These are phyloP conservation scores for Myotis findleyi DNA, from an alignment of 2,797 vertebrate genomes.

Conservation along the genomic window DNA sequence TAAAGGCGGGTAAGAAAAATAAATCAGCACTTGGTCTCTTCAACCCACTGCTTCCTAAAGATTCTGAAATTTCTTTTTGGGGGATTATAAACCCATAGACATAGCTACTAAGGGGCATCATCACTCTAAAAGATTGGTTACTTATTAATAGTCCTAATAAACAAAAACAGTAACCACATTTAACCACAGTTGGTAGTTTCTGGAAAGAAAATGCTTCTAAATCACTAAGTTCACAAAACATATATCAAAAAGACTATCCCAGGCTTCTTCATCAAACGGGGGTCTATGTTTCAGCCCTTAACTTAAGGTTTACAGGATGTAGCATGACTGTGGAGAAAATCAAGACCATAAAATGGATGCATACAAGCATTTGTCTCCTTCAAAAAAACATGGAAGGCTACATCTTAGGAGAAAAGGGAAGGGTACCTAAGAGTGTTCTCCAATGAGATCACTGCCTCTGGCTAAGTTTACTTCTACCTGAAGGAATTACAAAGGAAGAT, in stretches of 20 bases:
- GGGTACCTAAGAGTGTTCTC: neutral
- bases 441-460: neutral
- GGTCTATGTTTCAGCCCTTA: neutral
- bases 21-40: neutral
- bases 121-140: neutral
- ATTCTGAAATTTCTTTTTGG: neutral
- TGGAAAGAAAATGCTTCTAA: conserved; percentile 18
- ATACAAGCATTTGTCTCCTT: neutral
- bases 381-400: neutral
- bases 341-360: neutral
- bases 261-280: neutral
- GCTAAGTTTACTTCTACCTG: neutral
- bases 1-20: neutral
- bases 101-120: neutral
- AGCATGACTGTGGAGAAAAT: neutral
- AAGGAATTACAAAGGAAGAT: neutral
- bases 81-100: neutral
- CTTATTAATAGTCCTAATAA: neutral
- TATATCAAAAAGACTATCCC: neutral
- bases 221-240: neutral
- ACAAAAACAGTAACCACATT: neutral
- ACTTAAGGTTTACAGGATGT: neutral
- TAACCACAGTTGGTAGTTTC: neutral
- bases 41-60: neutral
- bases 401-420: accelerated